Base-by-base conservation (phyloP, 2,888 invertebrate genomes). In the Exocentrus adspersus region DNA sequence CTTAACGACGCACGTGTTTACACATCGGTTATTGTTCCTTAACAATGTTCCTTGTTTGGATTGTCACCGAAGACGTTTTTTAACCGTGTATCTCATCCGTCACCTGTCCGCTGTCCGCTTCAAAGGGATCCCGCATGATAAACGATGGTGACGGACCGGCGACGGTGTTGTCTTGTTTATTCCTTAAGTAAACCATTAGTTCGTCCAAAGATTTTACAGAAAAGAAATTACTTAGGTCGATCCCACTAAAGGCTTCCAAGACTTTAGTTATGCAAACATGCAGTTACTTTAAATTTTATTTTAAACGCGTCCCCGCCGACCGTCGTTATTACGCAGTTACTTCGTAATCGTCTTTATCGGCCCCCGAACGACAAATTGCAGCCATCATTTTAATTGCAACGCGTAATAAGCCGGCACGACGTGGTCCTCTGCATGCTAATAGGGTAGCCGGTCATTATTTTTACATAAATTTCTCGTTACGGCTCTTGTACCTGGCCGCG, bases 401-500 rank as follows among this genome's bases (percentile, higher is more conserved):
- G 17, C 19, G 12, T 56, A 56, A 56, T 56, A 56, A 56, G 20
- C 21, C 10, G 21, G 12, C 5, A 19, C 14, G 43, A 56, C 7
- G 43, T n/a, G n/a, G n/a, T 43, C 24, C 14, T 12, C 32, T 16
- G 41, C 20, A 52, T 51, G 32, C 32, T 19, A 14, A 17, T 48
- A 16, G 28, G 2, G 14, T 14, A 7, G 32, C 30, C 17, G 17
- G 30, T 42, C 9, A 3, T 24, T 3, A 37, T 28, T 46, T 58
- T 58, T 58, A 48, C 58, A 58, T 58, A 58, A 58, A 58, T 32
- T 58, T 58, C 58, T n/a, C 58, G 32, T 58, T 58, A 46, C 17
- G 14, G 0, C 10, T n/a, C n/a, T n/a, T n/a, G 12, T 37, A 37
- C 37, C 37, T n/a, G 37, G 2, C 14, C 37, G 12, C 3, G 24